Percentiles rank a stretch among this genome's conserved stretches.
These are phyloP conservation scores for Zaprionus ghesquierei DNA, from an alignment of 1,140 invertebrate genomes.

Conservation along the genomic window DNA sequence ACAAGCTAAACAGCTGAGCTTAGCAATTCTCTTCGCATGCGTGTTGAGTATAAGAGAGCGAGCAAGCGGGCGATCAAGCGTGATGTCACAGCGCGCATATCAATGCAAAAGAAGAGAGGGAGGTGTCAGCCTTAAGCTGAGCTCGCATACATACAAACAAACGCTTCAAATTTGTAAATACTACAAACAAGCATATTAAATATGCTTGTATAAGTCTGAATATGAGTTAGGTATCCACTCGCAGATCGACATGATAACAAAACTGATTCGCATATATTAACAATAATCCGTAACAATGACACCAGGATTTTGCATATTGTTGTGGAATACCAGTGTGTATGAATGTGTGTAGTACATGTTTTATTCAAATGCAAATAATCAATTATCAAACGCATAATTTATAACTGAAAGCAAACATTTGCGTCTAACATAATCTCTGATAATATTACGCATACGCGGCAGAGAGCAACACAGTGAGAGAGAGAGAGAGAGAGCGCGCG, in stretches of 20 bases:
- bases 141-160: too few relatives aligned
- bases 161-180: constrained; percentile 1
- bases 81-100: constrained; percentile 15
- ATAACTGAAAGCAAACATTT: background rate
- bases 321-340: background rate
- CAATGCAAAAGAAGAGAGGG: background rate
- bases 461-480: background rate
- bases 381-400: constrained; percentile 14
- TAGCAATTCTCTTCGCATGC: background rate
- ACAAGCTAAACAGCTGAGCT: constrained; percentile 9
- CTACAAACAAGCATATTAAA: background rate
- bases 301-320: background rate
- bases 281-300: background rate
- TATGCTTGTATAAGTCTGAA: background rate
- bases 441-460: constrained; percentile 4
- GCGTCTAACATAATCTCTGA: background rate
- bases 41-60: constrained; percentile 17
- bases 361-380: constrained; percentile 2
- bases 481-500: background rate
- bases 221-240: background rate
- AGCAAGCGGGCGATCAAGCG: background rate
- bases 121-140: background rate
- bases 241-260: background rate
- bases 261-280: background rate
- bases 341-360: background rate